These are phyloP conservation scores for Ormia ochracea DNA, from an alignment of 2,888 invertebrate species.

Conservation along the genomic window DNA sequence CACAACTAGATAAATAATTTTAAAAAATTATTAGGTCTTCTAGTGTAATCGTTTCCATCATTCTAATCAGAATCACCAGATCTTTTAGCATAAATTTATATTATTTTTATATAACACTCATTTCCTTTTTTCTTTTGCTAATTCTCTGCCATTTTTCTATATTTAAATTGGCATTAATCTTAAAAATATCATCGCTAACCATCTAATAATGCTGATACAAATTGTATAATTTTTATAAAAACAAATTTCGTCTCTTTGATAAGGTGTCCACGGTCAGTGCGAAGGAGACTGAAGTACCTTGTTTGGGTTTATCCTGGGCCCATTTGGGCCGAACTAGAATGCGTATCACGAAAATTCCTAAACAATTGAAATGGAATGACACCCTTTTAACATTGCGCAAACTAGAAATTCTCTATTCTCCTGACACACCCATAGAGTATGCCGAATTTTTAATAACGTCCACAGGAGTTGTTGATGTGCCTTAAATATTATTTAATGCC, in stretches of 20 bases:
- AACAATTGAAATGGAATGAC: slow-evolving; percentile 67
- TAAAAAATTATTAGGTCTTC: too few species aligned
- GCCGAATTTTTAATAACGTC: slow-evolving; percentile 78
- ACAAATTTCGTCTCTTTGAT: neutral
- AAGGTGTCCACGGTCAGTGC: slow-evolving; percentile 74
- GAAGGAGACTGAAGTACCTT: slow-evolving; percentile 77
- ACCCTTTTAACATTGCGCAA: slow-evolving; percentile 71
- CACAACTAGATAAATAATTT: too few species aligned
- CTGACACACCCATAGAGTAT: slow-evolving; percentile 78
- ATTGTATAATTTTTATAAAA: too few species aligned
- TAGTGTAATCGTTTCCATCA: too few species aligned
- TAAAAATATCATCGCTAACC: too few species aligned
- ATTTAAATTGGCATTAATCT: too few species aligned
- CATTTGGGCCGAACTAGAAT: slow-evolving; percentile 81
- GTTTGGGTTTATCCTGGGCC: slow-evolving; percentile 83
- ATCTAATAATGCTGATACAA: too few species aligned
- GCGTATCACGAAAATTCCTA: slow-evolving; percentile 76
- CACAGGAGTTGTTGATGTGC: slow-evolving; percentile 75
- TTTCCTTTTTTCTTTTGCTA: too few species aligned
- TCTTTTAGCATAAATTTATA: too few species aligned
- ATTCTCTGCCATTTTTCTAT: too few species aligned
- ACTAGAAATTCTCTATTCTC: slow-evolving; percentile 80
- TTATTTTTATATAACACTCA: too few species aligned
- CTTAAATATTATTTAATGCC: slow-evolving; percentile 35
- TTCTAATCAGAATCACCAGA: too few species aligned